These are phyloP conservation scores for Pelochelys cantorii DNA, from an alignment of 2,797 vertebrate genomes.

Conservation along the genomic window DNA sequence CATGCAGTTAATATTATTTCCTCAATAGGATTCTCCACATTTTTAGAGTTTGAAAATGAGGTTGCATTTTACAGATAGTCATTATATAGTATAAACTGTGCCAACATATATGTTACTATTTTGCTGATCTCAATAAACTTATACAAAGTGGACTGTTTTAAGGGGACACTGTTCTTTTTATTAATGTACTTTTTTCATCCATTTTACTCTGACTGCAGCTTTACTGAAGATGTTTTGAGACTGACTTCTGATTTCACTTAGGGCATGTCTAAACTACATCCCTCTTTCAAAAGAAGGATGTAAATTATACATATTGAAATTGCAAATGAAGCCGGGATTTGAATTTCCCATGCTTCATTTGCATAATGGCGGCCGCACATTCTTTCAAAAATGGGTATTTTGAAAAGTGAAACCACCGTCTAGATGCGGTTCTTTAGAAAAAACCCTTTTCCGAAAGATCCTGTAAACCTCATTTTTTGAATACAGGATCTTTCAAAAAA, in stretches of 20 bases:
- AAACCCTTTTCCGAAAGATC: too few relatives aligned
- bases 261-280: too few relatives aligned
- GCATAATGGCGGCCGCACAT: too few relatives aligned
- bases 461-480: too few relatives aligned
- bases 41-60: neutral
- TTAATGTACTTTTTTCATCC: neutral
- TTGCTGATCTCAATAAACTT: neutral
- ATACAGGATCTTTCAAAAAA: too few relatives aligned
- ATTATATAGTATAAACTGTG: neutral
- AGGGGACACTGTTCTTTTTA: neutral
- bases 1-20: neutral
- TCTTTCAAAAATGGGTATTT: too few relatives aligned
- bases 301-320: too few relatives aligned
- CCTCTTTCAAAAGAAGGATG: too few relatives aligned
- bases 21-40: neutral
- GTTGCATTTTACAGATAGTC: neutral
- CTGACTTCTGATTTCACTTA: neutral
- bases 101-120: neutral
- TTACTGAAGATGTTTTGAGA: neutral
- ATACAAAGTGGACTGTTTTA: neutral
- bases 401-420: too few relatives aligned
- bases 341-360: too few relatives aligned
- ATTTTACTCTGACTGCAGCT: neutral
- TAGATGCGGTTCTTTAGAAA: too few relatives aligned
- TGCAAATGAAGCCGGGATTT: too few relatives aligned